A percentile compares a stretch with the other conserved stretches of the same genome.
phyloP scores from a whole-genome alignment of 2,113 vertebrate genomes.

The Thunnus thynnus region DNA sequence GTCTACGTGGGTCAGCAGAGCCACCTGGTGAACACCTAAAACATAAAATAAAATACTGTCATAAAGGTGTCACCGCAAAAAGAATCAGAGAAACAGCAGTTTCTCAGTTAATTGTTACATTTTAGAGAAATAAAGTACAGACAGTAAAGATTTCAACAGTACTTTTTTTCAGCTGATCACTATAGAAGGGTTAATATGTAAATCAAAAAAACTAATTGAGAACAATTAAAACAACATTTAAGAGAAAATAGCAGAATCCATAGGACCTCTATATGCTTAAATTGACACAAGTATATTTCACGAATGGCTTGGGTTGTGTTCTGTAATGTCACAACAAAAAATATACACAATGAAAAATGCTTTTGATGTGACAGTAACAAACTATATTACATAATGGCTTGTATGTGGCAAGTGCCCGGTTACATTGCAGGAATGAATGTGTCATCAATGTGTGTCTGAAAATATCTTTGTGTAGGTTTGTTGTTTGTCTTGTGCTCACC shows the following conservation, averaged over 20 bases:
- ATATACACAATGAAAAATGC: too few relatives aligned
- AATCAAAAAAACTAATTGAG: neutral
- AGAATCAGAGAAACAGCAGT: neutral
- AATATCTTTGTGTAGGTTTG: neutral
- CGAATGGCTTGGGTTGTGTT: too few relatives aligned
- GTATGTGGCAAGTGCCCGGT: neutral
- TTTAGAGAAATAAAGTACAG: too few relatives aligned
- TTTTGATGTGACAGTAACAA: neutral
- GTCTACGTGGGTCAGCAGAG: conserved; percentile 82
- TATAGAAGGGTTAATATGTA: neutral
- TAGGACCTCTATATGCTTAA: too few relatives aligned
- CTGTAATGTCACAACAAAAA: too few relatives aligned
- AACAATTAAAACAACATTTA: too few relatives aligned
- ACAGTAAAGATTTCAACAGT: too few relatives aligned
- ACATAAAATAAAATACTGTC: neutral
- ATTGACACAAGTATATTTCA: too few relatives aligned
- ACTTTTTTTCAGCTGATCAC: too few relatives aligned
- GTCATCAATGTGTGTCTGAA: neutral
- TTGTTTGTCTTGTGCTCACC: conserved; percentile 69
- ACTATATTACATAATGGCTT: neutral
- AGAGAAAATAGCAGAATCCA: too few relatives aligned
- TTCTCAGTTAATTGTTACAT: neutral
- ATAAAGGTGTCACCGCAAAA: neutral
- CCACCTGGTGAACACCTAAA: conserved; percentile 82
- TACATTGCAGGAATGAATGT: neutral